These are phyloP conservation scores for Octopus bimaculoides DNA, from an alignment of 1,140 invertebrate species.

Conservation along the genomic window DNA sequence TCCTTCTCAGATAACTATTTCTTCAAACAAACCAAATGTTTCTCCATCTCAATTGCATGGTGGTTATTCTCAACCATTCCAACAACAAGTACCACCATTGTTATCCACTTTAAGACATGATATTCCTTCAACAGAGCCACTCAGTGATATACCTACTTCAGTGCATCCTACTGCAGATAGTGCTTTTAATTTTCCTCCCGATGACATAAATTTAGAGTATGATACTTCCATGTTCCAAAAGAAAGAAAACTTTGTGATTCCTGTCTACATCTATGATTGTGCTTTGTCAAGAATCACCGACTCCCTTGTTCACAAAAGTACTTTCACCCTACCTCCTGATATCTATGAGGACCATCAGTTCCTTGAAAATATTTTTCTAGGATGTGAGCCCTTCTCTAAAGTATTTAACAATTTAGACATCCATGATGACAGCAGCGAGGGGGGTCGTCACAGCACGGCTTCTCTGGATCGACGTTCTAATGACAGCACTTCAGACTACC, in stretches of 20 bases:
- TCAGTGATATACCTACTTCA: not conserved
- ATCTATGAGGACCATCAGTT: conserved; percentile 55
- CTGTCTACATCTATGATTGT: conserved; percentile 73
- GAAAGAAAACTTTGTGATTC: conserved; percentile 54
- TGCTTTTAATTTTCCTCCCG: not conserved
- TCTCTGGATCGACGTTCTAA: conserved; percentile 36
- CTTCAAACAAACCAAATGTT: no score
- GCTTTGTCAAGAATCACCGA: conserved; percentile 64
- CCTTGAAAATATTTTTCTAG: not conserved
- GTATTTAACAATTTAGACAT: not conserved
- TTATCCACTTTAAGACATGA: not conserved
- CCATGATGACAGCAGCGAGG: conserved; percentile 28
- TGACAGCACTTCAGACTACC: conserved; percentile 34
- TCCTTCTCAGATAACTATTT: not conserved
- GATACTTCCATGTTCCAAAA: not conserved
- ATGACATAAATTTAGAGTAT: not conserved
- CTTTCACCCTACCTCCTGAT: conserved; percentile 46
- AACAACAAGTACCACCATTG: no score
- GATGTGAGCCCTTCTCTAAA: not conserved
- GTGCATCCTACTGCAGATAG: not conserved
- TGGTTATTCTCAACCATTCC: no score
- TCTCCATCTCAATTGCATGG: no score
- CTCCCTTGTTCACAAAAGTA: conserved; percentile 62
- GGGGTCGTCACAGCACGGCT: conserved; percentile 29
- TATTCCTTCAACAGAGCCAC: not conserved